Base-by-base conservation (phyloP, 2,797 vertebrate species). In the Pogoniulus pusillus region DNA sequence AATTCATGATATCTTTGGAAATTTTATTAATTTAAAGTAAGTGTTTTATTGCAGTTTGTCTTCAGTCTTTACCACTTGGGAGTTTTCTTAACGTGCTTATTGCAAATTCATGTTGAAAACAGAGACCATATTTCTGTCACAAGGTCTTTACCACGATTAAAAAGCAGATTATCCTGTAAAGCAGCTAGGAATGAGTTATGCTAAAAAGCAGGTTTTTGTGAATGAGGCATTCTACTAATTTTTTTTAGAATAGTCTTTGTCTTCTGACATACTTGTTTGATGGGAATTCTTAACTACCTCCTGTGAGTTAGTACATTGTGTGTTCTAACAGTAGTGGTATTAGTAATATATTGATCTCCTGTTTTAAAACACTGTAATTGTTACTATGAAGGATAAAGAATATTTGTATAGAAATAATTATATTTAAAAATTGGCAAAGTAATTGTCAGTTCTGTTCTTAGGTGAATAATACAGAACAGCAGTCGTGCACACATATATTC, bases 241-340 rank as follows among this genome's bases (percentile, higher is more conserved):
- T 89, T 92, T 63, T 89, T 89, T 92, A 84, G 82, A 82, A 55
- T 68, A 90, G 45, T 78, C 64, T 94, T 76, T 78, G 66, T 72
- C 95, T 95, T 91, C n/a, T 91, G 57, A 84, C 95, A 75, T 90
- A 71, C 85, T 57, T 83, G 9, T 39, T 39, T 93, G 76, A 80
- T 91, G 39, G 86, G 85, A 74, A 64, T 93, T 96, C 77, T 93
- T 93, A 66, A 82, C 84, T 95, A 95, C 91, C 94, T 96, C 95
- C 76, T 91, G 82, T 95, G 84, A 95, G 87, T 85, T 89, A 92
- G 93, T 94, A 89, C 5, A 45, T 87, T 16, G 16, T 22, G n/a
- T 69, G 39, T 93, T 94, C 23, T 88, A 70, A 86, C 30, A 78
- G 68, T 92, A 90, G 78, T 91, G 24, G 16, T 90, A 74, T 92